A percentile compares a stretch with the other conserved stretches of the same genome.
Conservation (phyloP, 1,140 invertebrate species). For the Tetragonula clypearis region DNA sequence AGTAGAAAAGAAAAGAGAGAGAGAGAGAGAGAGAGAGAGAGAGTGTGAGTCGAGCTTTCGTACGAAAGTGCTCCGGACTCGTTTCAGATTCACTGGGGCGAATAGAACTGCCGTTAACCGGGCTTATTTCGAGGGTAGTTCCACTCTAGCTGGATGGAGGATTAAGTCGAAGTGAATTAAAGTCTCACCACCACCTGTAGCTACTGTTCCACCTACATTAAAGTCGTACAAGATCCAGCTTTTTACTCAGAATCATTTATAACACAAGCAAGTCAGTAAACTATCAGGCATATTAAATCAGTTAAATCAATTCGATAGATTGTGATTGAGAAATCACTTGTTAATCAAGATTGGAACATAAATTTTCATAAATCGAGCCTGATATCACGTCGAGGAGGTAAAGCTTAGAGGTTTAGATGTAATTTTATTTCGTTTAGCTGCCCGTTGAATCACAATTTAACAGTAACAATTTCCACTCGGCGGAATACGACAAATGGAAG, state of each 20-base stretch:
- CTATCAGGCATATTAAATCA: neutral
- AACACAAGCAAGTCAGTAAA: neutral
- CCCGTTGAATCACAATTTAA: conserved; percentile 36
- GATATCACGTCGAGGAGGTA: neutral
- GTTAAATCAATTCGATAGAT: neutral
- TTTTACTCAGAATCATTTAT: neutral
- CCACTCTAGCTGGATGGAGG: conserved; percentile 10
- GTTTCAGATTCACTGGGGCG: conserved; percentile 66
- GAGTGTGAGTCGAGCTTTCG: conserved; percentile 51
- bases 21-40: neutral
- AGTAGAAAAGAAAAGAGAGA: neutral
- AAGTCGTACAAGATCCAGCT: neutral
- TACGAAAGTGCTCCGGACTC: conserved; percentile 57
- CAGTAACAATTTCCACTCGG: conserved; percentile 24
- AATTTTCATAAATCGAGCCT: neutral
- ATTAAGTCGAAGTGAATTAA: conserved; percentile 71
- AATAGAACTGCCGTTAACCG: conserved; percentile 57
- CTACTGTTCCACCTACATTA: conserved; percentile 24
- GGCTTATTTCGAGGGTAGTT: conserved; percentile 58
- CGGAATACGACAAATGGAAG: conserved; percentile 36
- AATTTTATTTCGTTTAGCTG: neutral
- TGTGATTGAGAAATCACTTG: neutral
- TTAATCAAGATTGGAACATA: neutral
- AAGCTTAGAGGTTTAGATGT: neutral
- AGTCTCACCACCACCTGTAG: conserved; percentile 71